A percentile compares a stretch with the other conserved stretches of the same genome.
phyloP scores from a whole-genome alignment of 2,797 vertebrate species.

The Cygnus olor region DNA sequence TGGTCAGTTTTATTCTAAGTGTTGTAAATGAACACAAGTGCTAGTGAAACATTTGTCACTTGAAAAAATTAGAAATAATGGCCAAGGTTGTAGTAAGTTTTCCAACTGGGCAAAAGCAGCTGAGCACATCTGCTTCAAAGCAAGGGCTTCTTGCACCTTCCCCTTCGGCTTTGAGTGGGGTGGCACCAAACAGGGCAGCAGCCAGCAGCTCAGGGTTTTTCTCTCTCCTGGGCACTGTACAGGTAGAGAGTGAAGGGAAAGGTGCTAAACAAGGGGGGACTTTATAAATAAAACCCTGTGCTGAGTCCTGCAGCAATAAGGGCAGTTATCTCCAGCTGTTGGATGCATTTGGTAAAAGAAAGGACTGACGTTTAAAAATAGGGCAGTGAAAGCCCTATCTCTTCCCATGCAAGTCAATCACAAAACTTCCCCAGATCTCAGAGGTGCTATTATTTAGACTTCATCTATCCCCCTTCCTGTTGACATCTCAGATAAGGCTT shows the following conservation, averaged over 20 bases:
- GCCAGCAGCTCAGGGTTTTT: background rate
- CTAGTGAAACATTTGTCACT: background rate
- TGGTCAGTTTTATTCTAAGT: slow-evolving; percentile 6
- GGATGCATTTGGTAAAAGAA: background rate
- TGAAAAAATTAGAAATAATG: background rate
- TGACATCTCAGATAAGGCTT: background rate
- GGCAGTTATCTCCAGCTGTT: background rate
- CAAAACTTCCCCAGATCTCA: background rate
- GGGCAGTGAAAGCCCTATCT: background rate
- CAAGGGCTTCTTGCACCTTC: background rate
- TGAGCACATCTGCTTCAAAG: background rate
- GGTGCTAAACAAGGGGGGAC: background rate
- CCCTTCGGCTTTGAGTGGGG: background rate
- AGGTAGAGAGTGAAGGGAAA: background rate
- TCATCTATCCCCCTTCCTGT: background rate
- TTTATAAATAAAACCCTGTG: background rate
- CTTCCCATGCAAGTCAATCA: background rate
- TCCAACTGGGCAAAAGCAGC: background rate
- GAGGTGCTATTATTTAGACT: background rate
- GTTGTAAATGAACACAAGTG: background rate
- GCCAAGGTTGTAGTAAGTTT: background rate
- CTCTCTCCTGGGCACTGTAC: background rate
- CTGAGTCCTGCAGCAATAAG: background rate
- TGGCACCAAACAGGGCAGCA: background rate
- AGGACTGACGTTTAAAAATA: background rate